Evolutionary conservation across 2,113 vertebrate genomes (phyloP).

Genomic region (Pollachius pollachius): DNA sequence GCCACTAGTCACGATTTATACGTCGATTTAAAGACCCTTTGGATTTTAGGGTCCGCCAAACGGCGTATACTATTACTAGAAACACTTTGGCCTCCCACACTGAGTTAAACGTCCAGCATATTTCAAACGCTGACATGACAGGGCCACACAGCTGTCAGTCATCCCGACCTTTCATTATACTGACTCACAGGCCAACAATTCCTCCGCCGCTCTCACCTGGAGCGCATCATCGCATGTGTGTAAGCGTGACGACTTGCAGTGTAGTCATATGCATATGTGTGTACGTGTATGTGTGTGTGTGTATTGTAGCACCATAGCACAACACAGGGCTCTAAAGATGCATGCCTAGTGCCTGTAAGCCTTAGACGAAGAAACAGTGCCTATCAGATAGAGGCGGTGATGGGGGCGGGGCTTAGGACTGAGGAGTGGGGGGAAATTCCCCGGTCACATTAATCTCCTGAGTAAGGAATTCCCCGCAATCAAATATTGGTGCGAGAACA

Average conservation of each 20-base stretch:
- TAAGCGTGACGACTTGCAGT: too few relatives aligned
- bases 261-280: too few relatives aligned
- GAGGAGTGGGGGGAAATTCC: slow-evolving; percentile 52
- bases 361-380: slow-evolving; percentile 23
- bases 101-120: neutral
- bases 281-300: too few relatives aligned
- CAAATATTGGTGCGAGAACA: slow-evolving; percentile 38
- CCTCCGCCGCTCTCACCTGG: slow-evolving; percentile 11
- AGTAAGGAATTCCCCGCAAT: slow-evolving; percentile 55
- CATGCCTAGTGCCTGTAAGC: too few relatives aligned
- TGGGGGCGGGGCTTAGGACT: too few relatives aligned
- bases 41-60: slow-evolving; percentile 22
- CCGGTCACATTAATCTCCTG: slow-evolving; percentile 27
- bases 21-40: neutral
- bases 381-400: slow-evolving; percentile 32
- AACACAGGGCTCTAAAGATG: too few relatives aligned
- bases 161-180: slow-evolving; percentile 27
- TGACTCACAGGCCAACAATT: slow-evolving; percentile 19
- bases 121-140: slow-evolving; percentile 3
- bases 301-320: too few relatives aligned
- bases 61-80: too few relatives aligned
- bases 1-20: too few relatives aligned
- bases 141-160: slow-evolving; percentile 28
- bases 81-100: too few relatives aligned
- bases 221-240: too few relatives aligned